A percentile compares a stretch with the other conserved stretches of the same genome.
Evolutionary conservation across 2,888 invertebrate species (phyloP).

Genomic region (Willowsia nigromaculata): DNA sequence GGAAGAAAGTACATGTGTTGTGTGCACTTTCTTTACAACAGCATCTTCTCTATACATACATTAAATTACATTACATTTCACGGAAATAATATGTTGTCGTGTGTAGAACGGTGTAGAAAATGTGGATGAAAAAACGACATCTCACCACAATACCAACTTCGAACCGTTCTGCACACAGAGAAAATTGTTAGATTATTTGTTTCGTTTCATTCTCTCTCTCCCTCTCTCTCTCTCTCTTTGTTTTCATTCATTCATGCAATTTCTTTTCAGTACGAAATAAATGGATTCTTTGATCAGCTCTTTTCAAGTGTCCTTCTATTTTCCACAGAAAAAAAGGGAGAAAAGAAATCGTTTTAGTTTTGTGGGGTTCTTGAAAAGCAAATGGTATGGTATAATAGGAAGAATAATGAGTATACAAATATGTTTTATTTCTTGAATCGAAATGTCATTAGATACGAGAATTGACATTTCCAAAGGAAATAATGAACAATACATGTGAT

Average conservation of each 20-base stretch:
- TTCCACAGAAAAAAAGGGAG: not conserved
- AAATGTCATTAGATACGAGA: not conserved
- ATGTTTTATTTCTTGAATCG: not conserved
- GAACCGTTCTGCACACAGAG: not conserved
- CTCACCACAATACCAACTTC: not conserved
- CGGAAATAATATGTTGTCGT: not conserved
- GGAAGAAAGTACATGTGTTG: not conserved
- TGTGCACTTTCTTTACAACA: not conserved
- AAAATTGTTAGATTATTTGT: conserved; percentile 1
- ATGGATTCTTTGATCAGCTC: conserved; percentile 21
- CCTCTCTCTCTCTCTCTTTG: no score
- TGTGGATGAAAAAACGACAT: not conserved
- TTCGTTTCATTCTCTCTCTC: not conserved
- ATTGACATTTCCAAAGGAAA: not conserved
- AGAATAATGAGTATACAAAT: not conserved
- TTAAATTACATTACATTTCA: not conserved
- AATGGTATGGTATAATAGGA: not conserved
- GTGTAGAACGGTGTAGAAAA: not conserved
- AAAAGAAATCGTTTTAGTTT: not conserved
- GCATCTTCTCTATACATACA: not conserved
- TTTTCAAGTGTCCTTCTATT: not conserved
- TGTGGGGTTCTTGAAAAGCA: not conserved
- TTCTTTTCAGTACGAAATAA: conserved; percentile 14
- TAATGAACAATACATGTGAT: no score
- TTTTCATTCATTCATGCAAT: conserved; percentile 27